phyloP scores from a whole-genome alignment of 2,888 invertebrate species.

The Invenusta paracnida region DNA sequence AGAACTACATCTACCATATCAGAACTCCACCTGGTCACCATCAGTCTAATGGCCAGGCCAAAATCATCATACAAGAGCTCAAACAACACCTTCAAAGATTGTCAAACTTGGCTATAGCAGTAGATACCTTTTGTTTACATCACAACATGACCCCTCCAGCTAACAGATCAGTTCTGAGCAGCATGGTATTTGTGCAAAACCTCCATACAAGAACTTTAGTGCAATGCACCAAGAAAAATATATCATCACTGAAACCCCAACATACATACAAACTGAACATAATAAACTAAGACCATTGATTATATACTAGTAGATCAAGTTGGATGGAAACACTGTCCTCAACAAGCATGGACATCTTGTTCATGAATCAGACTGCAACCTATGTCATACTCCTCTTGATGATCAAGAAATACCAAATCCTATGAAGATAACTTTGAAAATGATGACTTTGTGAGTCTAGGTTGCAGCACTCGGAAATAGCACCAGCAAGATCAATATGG shows the following conservation, averaged over 20 bases:
- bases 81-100: background rate
- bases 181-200: background rate
- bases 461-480: background rate
- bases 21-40: background rate
- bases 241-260: background rate
- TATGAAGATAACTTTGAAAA: background rate
- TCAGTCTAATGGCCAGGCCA: background rate
- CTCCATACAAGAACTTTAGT: background rate
- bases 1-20: background rate
- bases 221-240: background rate
- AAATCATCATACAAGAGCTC: background rate
- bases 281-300: background rate
- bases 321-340: background rate
- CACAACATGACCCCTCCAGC: background rate
- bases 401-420: background rate
- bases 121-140: background rate
- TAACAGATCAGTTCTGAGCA: background rate
- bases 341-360: background rate
- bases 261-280: background rate
- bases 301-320: background rate
- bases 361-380: background rate
- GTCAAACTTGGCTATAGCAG: background rate
- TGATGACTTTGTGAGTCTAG: background rate
- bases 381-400: background rate
- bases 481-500: background rate